phyloP scores from a whole-genome alignment of 2,797 vertebrate genomes.

The Scleropages formosus region DNA sequence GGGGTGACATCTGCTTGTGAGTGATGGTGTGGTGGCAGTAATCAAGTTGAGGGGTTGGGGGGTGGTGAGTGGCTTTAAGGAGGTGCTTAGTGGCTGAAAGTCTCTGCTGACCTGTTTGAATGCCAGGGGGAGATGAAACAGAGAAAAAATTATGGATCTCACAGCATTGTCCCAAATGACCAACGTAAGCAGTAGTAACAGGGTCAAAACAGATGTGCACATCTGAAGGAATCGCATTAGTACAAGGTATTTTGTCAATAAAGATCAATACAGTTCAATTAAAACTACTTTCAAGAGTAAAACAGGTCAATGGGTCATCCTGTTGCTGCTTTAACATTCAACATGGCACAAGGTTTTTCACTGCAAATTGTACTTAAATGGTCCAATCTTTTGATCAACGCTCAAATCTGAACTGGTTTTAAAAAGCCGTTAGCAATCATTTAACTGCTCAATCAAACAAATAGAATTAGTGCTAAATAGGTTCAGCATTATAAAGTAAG shows the following conservation, averaged over 20 bases:
- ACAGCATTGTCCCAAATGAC: slow-evolving; percentile 30
- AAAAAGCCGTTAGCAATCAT: slow-evolving; percentile 2
- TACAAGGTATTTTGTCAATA: slow-evolving; percentile 53
- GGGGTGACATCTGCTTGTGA: neutral
- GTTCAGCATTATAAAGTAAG: neutral
- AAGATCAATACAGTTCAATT: slow-evolving; percentile 71
- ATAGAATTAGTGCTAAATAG: neutral
- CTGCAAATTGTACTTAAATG: slow-evolving; percentile 17
- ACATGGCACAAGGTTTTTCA: neutral
- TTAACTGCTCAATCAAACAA: neutral
- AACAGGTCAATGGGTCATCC: neutral
- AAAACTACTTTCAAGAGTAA: slow-evolving; percentile 51
- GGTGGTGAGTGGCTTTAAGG: neutral
- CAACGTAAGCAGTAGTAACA: slow-evolving; percentile 40
- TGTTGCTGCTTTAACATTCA: neutral
- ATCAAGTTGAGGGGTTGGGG: slow-evolving; percentile 41
- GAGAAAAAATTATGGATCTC: slow-evolving; percentile 53
- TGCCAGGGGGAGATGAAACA: neutral
- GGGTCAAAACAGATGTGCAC: slow-evolving; percentile 73
- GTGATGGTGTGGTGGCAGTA: neutral
- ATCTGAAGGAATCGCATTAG: slow-evolving; percentile 66
- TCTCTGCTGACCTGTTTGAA: neutral
- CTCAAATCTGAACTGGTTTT: slow-evolving; percentile 1
- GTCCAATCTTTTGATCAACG: slow-evolving; percentile 1
- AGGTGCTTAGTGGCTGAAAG: neutral